Conservation (phyloP, 2,797 vertebrate genomes). For the Ctenopoma kingsleyae region DNA sequence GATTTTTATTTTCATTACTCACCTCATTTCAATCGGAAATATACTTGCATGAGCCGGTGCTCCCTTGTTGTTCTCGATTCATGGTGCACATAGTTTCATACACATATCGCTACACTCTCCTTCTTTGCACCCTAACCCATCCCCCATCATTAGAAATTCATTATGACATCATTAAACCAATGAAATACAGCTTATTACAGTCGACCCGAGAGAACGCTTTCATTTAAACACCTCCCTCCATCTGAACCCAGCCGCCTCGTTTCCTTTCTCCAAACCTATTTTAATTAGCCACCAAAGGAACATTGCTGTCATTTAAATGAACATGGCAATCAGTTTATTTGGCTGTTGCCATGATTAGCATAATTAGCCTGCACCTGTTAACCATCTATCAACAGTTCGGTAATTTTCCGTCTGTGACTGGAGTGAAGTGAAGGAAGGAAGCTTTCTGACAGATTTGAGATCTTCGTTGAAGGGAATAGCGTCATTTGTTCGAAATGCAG, state of each 20-base stretch:
- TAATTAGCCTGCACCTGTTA: conserved; percentile 85
- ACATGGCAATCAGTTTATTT: conserved; percentile 86
- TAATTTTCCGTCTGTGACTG: conserved; percentile 74
- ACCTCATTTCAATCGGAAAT: conserved; percentile 41
- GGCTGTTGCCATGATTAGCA: conserved; percentile 81
- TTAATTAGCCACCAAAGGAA: conserved; percentile 85
- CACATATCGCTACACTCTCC: conserved; percentile 22
- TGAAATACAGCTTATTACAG: conserved; percentile 80
- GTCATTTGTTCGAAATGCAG: conserved; percentile 52
- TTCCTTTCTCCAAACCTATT: conserved; percentile 64
- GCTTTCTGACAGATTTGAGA: conserved; percentile 59
- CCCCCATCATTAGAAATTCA: conserved; percentile 82
- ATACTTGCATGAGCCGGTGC: conserved; percentile 14
- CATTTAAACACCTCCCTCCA: conserved; percentile 75
- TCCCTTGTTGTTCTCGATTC: conserved; percentile 32
- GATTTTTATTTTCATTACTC: conserved; percentile 64
- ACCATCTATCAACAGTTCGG: conserved; percentile 80
- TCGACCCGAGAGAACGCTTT: conserved; percentile 76
- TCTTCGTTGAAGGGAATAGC: conserved; percentile 59
- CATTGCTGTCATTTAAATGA: conserved; percentile 85
- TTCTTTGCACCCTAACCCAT: conserved; percentile 39
- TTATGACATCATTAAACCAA: conserved; percentile 83
- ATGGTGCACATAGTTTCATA: not conserved
- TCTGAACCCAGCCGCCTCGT: conserved; percentile 65
- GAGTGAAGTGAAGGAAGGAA: conserved; percentile 53